Evolutionary conservation across 1,140 invertebrate genomes (phyloP).

Genomic region (Drosophila melanica): DNA sequence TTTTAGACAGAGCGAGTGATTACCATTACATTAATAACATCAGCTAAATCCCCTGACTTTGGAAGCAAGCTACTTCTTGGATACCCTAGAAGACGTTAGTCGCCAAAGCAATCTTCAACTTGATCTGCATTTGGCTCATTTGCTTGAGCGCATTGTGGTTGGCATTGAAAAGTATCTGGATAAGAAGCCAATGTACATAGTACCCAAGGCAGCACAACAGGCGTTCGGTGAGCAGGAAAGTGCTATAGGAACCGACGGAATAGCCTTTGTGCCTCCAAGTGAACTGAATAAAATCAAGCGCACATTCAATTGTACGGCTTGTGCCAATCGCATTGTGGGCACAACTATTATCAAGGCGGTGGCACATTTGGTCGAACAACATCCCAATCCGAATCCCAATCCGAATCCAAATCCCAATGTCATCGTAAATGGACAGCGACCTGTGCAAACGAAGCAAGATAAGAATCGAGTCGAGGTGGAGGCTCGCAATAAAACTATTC

Average conservation of each 20-base stretch:
- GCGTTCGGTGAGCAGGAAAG: conserved; percentile 2
- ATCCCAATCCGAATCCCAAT: conserved; percentile 56
- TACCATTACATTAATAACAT: not conserved
- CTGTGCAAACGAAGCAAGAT: conserved; percentile 30
- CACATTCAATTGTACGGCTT: conserved; percentile 59
- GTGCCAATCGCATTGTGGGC: conserved; percentile 62
- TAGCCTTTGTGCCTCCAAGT: conserved; percentile 49
- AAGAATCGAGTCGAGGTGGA: conserved; percentile 46
- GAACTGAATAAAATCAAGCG: conserved; percentile 62
- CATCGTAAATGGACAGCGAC: conserved; percentile 21
- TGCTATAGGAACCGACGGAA: conserved; percentile 7
- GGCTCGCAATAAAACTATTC: conserved; percentile 44
- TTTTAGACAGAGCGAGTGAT: not conserved
- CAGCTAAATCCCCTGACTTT: conserved; percentile 75
- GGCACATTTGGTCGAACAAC: conserved; percentile 61
- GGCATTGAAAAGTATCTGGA: conserved; percentile 71
- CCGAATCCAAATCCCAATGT: not conserved
- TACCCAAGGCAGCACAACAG: conserved; percentile 32
- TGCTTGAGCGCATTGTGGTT: conserved; percentile 60
- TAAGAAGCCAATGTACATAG: conserved; percentile 53
- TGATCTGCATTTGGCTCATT: conserved; percentile 58
- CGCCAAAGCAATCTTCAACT: conserved; percentile 38
- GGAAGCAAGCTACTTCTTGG: conserved; percentile 67
- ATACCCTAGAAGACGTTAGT: conserved; percentile 51
- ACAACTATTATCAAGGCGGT: conserved; percentile 61